These are phyloP conservation scores for Meteorus colon DNA, from an alignment of 2,888 invertebrate genomes.

Conservation along the genomic window DNA sequence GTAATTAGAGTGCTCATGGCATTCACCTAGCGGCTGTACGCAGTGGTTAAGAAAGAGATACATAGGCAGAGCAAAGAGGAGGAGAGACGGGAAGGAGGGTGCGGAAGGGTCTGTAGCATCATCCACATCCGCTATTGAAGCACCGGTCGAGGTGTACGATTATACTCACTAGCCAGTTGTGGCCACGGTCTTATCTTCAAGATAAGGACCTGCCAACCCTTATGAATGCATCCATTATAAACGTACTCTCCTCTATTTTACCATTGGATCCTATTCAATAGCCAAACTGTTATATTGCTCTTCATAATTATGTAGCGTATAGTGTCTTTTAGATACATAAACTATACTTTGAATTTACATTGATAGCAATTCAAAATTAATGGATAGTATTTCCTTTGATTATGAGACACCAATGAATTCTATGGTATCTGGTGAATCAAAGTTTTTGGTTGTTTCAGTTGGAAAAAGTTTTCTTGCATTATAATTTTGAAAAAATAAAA, in stretches of 20 bases:
- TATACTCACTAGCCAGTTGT: conserved; percentile 51
- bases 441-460: too few species aligned
- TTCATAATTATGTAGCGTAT: conserved; percentile 22
- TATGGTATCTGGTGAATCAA: not conserved
- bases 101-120: conserved; percentile 39
- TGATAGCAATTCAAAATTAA: not conserved
- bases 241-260: conserved; percentile 43
- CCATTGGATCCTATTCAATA: conserved; percentile 43
- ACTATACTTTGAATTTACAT: conserved; percentile 37
- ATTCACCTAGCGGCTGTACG: conserved; percentile 29
- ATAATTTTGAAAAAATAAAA: too few species aligned
- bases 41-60: not conserved
- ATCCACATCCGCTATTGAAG: conserved; percentile 35
- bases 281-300: conserved; percentile 25
- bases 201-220: conserved; percentile 69
- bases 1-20: conserved; percentile 49
- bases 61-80: conserved; percentile 2
- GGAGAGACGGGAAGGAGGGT: conserved; percentile 14
- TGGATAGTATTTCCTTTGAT: not conserved
- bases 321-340: conserved; percentile 33
- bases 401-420: not conserved
- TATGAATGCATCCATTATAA: conserved; percentile 68
- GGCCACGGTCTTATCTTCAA: conserved; percentile 61
- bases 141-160: conserved; percentile 36
- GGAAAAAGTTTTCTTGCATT: too few species aligned